Base-by-base conservation (phyloP, 2,113 vertebrate genomes). In the Sula dactylatra region DNA sequence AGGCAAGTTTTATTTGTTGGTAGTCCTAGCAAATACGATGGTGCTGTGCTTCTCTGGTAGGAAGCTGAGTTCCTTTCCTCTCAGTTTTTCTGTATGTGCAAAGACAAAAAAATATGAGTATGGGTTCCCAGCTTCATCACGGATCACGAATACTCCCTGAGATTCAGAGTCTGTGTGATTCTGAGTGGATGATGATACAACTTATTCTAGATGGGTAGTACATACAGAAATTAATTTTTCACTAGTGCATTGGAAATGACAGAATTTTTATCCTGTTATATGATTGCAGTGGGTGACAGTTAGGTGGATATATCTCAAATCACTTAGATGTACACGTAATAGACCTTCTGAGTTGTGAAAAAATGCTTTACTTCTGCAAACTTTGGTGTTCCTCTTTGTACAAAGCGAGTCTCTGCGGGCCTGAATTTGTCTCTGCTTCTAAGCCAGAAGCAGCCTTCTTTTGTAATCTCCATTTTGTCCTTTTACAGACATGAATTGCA, bases 401-500 rank as follows among this genome's bases (percentile, higher is more conserved):
- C 69, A 49, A 73, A 83, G 66, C 3, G 2, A 49, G 6, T 34
- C 44, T 90, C 71, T 84, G 25, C 42, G 62, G 44, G 13, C 45
- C 42, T 66, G 80, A 70, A 49, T 66, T 90, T 71, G 5, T 55
- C 13, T 82, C 24, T 91, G 42, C 49, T 55, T 52, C 55, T 69
- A 38, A 81, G 32, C 16, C 34, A 47, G 49, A 62, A 47, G 36
- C 78, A 89, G 24, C n/a, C 27, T 56, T 17, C n/a, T 55, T 65
- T 82, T 18, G 21, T 89, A 72, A 93, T 56, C 59, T 95, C 70
- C 5, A 1, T 92, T 85, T 96, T 49, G 65, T 78, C 66, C 11
- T 95, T 32, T 74, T 90, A 80, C 90, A 99, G 99, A 89, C 96
- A 99, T 40, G 92, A 98, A 90, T 98, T 99, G 81, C 99, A 99